Conservation (phyloP, 2,113 vertebrate species). For the Mesembrinibis cayennensis region DNA sequence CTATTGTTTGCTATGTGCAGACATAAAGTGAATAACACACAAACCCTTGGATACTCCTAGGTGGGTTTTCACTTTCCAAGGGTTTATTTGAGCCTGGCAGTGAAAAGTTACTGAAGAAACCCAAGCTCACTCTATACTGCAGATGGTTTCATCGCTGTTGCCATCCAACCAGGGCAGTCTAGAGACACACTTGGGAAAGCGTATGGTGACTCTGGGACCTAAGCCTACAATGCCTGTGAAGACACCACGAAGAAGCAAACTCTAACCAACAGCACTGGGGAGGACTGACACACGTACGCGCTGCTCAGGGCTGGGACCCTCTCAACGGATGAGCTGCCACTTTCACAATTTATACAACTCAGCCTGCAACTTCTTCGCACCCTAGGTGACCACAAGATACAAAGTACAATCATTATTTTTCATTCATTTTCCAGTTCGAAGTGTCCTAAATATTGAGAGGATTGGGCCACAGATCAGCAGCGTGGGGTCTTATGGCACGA, state of each 20-base stretch:
- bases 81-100: not conserved
- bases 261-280: not conserved
- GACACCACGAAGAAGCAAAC: not conserved
- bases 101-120: not conserved
- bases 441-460: constrained; percentile 5
- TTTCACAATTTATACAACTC: not conserved
- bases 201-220: not conserved
- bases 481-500: not conserved
- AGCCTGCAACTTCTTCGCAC: not conserved
- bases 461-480: not conserved
- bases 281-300: accelerated
- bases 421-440: constrained; percentile 6
- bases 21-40: not conserved
- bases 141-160: not conserved
- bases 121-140: not conserved
- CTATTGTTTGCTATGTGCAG: not conserved
- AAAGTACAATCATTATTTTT: constrained; percentile 27
- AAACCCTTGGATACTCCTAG: not conserved
- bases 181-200: not conserved
- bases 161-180: not conserved
- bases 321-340: not conserved
- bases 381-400: not conserved
- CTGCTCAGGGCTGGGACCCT: not conserved
- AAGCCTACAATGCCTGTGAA: not conserved
- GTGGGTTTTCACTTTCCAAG: not conserved